Conservation (phyloP, 2,888 invertebrate species). For the Dendrolimus houi region DNA sequence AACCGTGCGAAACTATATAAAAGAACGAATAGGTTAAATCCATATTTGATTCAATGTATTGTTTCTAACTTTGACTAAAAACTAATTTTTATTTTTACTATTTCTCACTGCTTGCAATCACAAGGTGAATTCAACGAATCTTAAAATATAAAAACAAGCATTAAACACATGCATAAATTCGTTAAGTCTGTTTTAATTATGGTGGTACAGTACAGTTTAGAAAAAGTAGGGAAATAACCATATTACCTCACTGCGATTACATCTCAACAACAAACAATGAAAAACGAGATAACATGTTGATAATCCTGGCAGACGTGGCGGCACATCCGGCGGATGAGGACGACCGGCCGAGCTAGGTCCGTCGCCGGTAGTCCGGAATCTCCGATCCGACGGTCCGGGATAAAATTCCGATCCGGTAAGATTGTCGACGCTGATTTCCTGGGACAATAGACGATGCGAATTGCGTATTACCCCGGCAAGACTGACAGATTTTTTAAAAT, state of each 20-base stretch:
- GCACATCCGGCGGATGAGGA: conserved; percentile 43
- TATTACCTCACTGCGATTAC: conserved; percentile 5
- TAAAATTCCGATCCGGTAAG: conserved; percentile 48
- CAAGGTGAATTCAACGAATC: too few relatives aligned
- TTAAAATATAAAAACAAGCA: too few relatives aligned
- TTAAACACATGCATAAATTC: too few relatives aligned
- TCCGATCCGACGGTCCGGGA: conserved; percentile 38
- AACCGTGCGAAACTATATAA: too few relatives aligned
- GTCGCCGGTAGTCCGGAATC: conserved; percentile 14
- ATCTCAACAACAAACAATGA: conserved; percentile 38
- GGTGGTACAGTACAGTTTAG: too few relatives aligned
- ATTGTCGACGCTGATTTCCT: conserved; percentile 57
- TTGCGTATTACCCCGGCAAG: conserved; percentile 37
- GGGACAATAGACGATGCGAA: conserved; percentile 44
- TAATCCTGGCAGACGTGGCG: conserved; percentile 56
- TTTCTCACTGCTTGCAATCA: too few relatives aligned
- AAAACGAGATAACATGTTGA: conserved; percentile 48
- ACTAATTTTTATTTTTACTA: too few relatives aligned
- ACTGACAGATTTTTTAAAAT: conserved; percentile 47
- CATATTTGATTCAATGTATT: too few relatives aligned
- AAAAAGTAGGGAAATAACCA: not conserved
- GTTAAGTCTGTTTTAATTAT: too few relatives aligned
- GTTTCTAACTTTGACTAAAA: too few relatives aligned
- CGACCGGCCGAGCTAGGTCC: conserved; percentile 16
- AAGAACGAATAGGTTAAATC: too few relatives aligned